Conservation (phyloP, 2,113 vertebrate species). For the Mola mola region DNA sequence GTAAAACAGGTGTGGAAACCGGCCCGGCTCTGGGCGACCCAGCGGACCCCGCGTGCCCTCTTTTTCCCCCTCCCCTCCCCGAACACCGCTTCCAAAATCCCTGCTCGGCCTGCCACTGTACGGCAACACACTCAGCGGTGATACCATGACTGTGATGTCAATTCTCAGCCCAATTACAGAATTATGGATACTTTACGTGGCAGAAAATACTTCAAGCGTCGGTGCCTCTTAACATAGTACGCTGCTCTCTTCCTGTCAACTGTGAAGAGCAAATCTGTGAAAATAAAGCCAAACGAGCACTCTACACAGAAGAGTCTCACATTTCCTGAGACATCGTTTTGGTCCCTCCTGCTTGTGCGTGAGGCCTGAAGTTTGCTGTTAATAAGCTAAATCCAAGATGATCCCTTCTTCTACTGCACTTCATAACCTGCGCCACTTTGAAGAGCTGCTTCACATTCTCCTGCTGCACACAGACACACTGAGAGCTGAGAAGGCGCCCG, state of each 20-base stretch:
- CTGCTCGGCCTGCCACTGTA: not conserved
- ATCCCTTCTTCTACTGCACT: constrained; percentile 22
- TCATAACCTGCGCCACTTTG: constrained; percentile 34
- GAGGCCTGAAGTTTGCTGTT: constrained; percentile 31
- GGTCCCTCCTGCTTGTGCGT: constrained; percentile 13
- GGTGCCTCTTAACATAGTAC: no score
- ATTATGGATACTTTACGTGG: no score
- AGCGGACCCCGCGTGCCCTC: constrained; percentile 18
- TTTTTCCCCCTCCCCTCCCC: no score
- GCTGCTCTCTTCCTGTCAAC: not conserved
- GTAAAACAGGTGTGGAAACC: constrained; percentile 41
- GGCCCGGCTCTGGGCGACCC: constrained; percentile 13
- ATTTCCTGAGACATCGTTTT: constrained; percentile 13
- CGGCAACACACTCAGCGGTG: not conserved
- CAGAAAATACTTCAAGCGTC: no score
- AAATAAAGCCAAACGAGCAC: not conserved
- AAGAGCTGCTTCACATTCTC: constrained; percentile 5
- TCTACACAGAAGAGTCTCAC: no score
- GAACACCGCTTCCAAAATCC: constrained; percentile 23
- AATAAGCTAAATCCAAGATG: no score
- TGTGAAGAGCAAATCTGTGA: not conserved
- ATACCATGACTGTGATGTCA: not conserved
- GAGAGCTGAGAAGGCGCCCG: not conserved
- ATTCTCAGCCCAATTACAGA: no score
- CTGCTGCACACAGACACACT: not conserved